phyloP scores from a whole-genome alignment of 2,113 vertebrate genomes.

The Saccopteryx leptura region DNA sequence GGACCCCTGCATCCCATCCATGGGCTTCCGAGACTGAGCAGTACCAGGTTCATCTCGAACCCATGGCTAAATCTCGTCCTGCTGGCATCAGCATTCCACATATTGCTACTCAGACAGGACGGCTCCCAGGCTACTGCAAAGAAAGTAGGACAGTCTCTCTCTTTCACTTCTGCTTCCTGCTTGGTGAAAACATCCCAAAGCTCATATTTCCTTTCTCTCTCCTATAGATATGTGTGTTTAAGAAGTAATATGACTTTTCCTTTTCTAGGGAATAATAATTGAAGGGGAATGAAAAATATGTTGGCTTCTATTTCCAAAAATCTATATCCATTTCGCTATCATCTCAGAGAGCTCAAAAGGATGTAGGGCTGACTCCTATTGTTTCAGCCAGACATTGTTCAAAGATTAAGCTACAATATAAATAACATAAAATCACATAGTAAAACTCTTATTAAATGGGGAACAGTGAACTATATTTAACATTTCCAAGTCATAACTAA shows the following conservation, averaged over 20 bases:
- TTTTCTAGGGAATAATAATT: not conserved
- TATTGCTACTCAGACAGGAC: not conserved
- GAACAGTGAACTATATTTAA: slow-evolving; percentile 48
- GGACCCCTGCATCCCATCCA: not conserved
- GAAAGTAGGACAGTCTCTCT: not conserved
- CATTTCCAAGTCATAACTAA: slow-evolving; percentile 45
- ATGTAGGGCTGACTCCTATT: not conserved
- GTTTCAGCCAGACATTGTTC: slow-evolving; percentile 33
- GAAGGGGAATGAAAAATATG: not conserved
- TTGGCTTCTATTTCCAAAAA: slow-evolving; percentile 12
- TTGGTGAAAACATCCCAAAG: not conserved
- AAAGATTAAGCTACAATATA: slow-evolving; percentile 55
- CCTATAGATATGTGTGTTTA: not conserved
- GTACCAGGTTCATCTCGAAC: not conserved
- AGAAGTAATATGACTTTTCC: not conserved
- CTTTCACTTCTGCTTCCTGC: not conserved
- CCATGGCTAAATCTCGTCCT: not conserved
- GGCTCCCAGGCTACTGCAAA: not conserved
- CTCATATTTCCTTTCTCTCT: not conserved
- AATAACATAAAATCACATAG: slow-evolving; percentile 25
- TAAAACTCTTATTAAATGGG: slow-evolving; percentile 32
- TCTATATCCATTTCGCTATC: not conserved
- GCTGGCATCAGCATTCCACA: not conserved
- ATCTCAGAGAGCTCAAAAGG: slow-evolving; percentile 33
- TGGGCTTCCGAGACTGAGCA: not conserved